Conservation (phyloP, 2,113 vertebrate species). For the Bubo scandiacus region DNA sequence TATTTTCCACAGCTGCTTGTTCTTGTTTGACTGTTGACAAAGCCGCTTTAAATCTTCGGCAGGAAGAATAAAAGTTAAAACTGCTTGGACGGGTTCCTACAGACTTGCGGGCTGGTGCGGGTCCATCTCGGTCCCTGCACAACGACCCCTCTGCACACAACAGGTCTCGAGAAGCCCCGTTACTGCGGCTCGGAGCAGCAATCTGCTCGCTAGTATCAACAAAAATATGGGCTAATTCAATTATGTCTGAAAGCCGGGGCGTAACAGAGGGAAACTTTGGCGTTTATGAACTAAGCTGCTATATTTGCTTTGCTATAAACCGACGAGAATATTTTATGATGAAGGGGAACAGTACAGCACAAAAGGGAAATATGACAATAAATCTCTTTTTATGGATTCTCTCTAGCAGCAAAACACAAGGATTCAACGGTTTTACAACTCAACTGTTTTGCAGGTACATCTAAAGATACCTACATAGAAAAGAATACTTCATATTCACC, state of each 20-base stretch:
- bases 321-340: constrained; percentile 54
- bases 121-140: not conserved
- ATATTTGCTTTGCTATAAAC: constrained; percentile 65
- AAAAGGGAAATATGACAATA: constrained; percentile 68
- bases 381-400: constrained; percentile 73
- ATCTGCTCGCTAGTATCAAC: not conserved
- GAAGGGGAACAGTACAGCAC: constrained; percentile 53
- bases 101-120: not conserved
- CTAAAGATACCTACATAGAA: not conserved
- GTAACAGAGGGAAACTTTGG: constrained; percentile 61
- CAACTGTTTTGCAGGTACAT: not conserved
- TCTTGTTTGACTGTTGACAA: constrained; percentile 39
- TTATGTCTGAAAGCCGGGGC: constrained; percentile 40
- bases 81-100: not conserved
- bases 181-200: not conserved
- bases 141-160: not conserved
- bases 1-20: constrained; percentile 60
- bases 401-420: constrained; percentile 42
- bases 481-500: not conserved
- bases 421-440: constrained; percentile 41
- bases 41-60: constrained; percentile 56
- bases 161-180: not conserved
- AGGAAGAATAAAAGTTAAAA: constrained; percentile 20
- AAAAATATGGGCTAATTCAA: constrained; percentile 31
- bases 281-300: constrained; percentile 54